Evolutionary conservation across 2,888 invertebrate species (phyloP), one percentile per base, ranked within the genome.

Genomic region (Nematopogon swammerdamellus): DNA sequence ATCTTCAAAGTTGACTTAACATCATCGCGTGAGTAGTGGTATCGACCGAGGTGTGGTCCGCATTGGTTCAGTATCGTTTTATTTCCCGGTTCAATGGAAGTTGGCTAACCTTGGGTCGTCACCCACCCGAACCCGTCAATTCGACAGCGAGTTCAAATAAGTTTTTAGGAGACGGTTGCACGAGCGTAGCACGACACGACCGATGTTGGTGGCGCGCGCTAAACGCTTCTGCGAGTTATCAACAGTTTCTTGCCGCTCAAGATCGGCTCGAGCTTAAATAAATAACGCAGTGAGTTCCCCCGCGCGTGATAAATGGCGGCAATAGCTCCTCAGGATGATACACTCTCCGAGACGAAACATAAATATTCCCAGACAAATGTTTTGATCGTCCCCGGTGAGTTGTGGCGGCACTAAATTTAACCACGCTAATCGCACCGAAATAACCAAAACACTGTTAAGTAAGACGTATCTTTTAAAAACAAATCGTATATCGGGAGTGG

Each of bases 351-450:
- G 70, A 67, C 65, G 67, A 61, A 62, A 74, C 72, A 77, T 79
- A 77, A 77, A 79, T 79, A 79, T 74, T 69, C 73, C 65, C 64
- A 75, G 77, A 79, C 77, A 76, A 79, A 79, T 77, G 76, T 70
- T 72, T 66, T 64, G 68, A 69, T 64, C 73, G 73, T 74, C 77
- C 73, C 75, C 65, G 59, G 73, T 69, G 77, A 75, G 71, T 65
- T n/a, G 75, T 74, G 74, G 75, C 72, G 76, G 74, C 77, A 79
- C 76, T 77, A 73, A 72, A 79, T 79, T 76, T 79, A 75, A 76
- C 75, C 74, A 76, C 76, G 69, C 73, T 76, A 72, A 77, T 76
- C 74, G 77, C 73, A 77, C 77, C 71, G 72, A 75, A 79, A 79
- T 77, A 77, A 76, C 75, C 69, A 68, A 69, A 75, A 76, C 76